phyloP scores from a whole-genome alignment of 2,888 invertebrate species.

The Euclidia mi region DNA sequence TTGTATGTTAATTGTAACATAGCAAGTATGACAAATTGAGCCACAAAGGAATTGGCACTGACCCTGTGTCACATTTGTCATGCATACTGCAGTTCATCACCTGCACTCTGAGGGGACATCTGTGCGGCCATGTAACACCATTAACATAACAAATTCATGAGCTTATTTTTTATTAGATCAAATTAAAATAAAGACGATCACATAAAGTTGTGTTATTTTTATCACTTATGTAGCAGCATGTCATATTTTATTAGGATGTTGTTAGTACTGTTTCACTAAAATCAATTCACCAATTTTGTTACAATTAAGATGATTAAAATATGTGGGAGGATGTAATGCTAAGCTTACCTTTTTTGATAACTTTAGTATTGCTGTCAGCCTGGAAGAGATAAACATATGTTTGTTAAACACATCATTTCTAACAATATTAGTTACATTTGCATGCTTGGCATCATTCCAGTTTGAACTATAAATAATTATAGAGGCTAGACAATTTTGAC shows the following conservation, averaged over 20 bases:
- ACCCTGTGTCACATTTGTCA: constrained; percentile 12
- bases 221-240: too few relatives aligned
- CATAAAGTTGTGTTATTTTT: not conserved
- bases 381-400: constrained; percentile 72
- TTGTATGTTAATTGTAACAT: constrained; percentile 33
- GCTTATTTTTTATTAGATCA: constrained; percentile 1
- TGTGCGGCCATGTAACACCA: constrained; percentile 19
- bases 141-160: constrained; percentile 5
- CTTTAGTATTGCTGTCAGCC: constrained; percentile 90
- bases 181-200: constrained; percentile 3
- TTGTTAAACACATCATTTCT: constrained; percentile 21
- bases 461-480: constrained; percentile 53
- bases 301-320: not conserved
- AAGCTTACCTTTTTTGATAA: constrained; percentile 87
- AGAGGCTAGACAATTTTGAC: constrained; percentile 27
- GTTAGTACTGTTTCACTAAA: not conserved
- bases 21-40: constrained; percentile 19
- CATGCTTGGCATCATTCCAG: constrained; percentile 65
- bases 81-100: constrained; percentile 14
- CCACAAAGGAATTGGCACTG: constrained; percentile 22
- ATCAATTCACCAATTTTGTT: not conserved
- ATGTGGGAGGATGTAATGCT: constrained; percentile 1
- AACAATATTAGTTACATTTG: constrained; percentile 21
- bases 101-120: constrained; percentile 12
- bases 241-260: not conserved